Conservation (phyloP, 2,797 vertebrate genomes). For the Jordanella pulchra region DNA sequence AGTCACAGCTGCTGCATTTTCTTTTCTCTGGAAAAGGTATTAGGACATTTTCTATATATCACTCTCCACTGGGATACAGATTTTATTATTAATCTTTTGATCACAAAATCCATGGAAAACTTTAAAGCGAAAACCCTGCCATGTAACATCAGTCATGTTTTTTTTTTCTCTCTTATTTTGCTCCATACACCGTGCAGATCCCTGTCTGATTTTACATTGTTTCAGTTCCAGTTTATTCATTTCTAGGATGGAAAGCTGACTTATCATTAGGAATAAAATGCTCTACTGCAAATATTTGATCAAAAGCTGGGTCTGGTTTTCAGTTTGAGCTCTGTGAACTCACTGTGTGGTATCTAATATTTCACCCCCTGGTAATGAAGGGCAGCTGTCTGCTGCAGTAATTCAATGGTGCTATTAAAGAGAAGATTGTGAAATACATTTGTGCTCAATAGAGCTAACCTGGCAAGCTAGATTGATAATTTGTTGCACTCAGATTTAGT, state of each 20-base stretch:
- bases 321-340: conserved; percentile 60
- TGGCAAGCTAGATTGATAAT: too few relatives aligned
- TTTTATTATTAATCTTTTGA: conserved; percentile 24
- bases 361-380: conserved; percentile 56
- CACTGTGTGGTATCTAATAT: conserved; percentile 62
- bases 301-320: conserved; percentile 57
- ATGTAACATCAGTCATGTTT: conserved; percentile 36
- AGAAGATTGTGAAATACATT: conserved; percentile 45
- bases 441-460: conserved; percentile 22
- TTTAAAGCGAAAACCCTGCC: conserved; percentile 12
- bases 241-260: conserved; percentile 59
- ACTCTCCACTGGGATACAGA: conserved; percentile 13
- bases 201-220: conserved; percentile 44
- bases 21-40: conserved; percentile 10
- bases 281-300: conserved; percentile 61
- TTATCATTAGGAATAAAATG: conserved; percentile 61
- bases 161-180: conserved; percentile 45
- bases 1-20: conserved; percentile 9
- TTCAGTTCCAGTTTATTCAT: conserved; percentile 55
- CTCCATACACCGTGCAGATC: conserved; percentile 43
- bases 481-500: too few relatives aligned
- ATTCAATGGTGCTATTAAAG: conserved; percentile 35
- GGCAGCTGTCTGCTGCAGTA: conserved; percentile 54
- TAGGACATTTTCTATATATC: conserved; percentile 18
- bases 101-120: conserved; percentile 36